These are phyloP conservation scores for Zelleria hepariella DNA, from an alignment of 2,888 invertebrate species.

Conservation along the genomic window DNA sequence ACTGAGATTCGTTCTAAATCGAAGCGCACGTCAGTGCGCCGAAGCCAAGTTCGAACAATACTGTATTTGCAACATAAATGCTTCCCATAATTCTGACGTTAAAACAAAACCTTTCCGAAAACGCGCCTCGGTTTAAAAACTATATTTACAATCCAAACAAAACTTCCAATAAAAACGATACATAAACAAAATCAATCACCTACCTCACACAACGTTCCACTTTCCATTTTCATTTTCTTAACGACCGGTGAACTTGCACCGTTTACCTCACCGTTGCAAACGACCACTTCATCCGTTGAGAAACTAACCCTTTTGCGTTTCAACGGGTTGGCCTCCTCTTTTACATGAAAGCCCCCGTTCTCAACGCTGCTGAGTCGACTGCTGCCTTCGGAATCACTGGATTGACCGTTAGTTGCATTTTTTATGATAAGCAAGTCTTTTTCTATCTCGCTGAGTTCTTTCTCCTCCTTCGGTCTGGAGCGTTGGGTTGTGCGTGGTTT, in stretches of 20 bases:
- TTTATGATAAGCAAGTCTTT: slow-evolving; percentile 57
- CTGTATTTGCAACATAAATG: too few relatives aligned
- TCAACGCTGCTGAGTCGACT: slow-evolving; percentile 27
- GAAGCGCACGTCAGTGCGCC: too few relatives aligned
- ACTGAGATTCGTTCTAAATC: too few relatives aligned
- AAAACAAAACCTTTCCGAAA: too few relatives aligned
- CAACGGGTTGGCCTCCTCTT: slow-evolving; percentile 18
- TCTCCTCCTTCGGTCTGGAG: slow-evolving; percentile 35
- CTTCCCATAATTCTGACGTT: too few relatives aligned
- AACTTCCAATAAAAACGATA: background rate
- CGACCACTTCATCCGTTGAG: slow-evolving; percentile 29
- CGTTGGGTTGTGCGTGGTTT: slow-evolving; percentile 4
- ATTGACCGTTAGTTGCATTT: slow-evolving; percentile 40
- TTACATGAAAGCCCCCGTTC: slow-evolving; percentile 24
- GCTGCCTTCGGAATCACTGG: slow-evolving; percentile 42
- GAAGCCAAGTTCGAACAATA: too few relatives aligned
- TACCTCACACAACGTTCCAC: slow-evolving; percentile 12
- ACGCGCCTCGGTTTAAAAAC: background rate
- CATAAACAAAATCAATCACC: slow-evolving; percentile 10
- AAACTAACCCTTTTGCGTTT: slow-evolving; percentile 40
- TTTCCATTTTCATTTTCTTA: slow-evolving; percentile 22
- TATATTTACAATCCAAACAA: slow-evolving; percentile 1
- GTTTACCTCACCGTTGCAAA: slow-evolving; percentile 2
- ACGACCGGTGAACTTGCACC: slow-evolving; percentile 17
- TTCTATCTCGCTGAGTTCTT: slow-evolving; percentile 54